Percentiles rank a stretch among this genome's conserved stretches.
These are phyloP conservation scores for Rhombomys opimus DNA, from an alignment of 2,113 vertebrate genomes.

Conservation along the genomic window DNA sequence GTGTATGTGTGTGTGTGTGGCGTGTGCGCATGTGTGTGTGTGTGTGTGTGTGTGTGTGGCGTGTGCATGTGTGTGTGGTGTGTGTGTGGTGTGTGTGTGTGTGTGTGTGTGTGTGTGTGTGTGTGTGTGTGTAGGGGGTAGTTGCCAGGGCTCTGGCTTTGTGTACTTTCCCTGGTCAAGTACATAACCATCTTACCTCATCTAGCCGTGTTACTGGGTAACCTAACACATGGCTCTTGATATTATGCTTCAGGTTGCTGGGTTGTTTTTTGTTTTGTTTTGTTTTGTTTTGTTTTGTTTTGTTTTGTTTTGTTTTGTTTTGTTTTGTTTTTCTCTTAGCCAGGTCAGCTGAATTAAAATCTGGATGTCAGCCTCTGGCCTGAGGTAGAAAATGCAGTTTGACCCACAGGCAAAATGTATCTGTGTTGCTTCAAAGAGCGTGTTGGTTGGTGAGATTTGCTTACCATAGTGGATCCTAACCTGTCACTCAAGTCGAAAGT, in stretches of 20 bases:
- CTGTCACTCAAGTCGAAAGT: not conserved
- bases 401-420: not conserved
- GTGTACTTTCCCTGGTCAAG: not conserved
- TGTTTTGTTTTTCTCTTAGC: not conserved
- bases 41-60: no score
- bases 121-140: not conserved
- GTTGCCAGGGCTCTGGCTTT: not conserved
- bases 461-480: not conserved
- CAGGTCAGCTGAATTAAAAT: conserved; percentile 33
- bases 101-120: not conserved
- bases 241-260: not conserved
- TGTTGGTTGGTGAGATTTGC: not conserved
- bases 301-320: not conserved
- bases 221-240: not conserved
- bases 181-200: not conserved
- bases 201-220: not conserved
- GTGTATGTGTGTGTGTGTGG: not conserved
- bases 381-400: not conserved
- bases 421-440: not conserved
- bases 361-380: not conserved
- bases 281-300: not conserved
- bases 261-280: not conserved
- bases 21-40: no score
- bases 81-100: not conserved
- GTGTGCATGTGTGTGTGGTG: no score